phyloP scores from a whole-genome alignment of 2,113 vertebrate genomes.

The Urocynchramus pylzowi region DNA sequence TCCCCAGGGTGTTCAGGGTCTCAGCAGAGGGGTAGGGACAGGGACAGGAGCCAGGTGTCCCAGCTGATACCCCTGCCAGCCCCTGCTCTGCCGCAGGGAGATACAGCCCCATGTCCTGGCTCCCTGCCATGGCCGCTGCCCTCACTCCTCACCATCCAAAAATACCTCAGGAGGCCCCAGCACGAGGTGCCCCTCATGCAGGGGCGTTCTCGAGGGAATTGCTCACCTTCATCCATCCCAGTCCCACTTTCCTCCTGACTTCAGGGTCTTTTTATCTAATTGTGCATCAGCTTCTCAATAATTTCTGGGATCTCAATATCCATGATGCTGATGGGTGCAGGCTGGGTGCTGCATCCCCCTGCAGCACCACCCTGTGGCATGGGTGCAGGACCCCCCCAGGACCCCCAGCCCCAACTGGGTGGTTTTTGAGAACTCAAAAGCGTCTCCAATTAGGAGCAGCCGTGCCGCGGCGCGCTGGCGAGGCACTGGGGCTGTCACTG shows the following conservation, averaged over 20 bases:
- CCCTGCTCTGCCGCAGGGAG: neutral
- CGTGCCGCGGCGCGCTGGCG: slow-evolving; percentile 76
- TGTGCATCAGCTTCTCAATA: neutral
- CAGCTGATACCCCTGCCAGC: neutral
- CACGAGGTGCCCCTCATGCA: neutral
- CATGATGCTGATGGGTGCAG: accelerated
- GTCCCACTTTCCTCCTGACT: neutral
- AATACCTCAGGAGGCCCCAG: neutral
- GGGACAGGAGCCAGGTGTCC: neutral
- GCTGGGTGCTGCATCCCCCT: neutral
- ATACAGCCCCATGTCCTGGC: neutral
- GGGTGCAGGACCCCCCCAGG: neutral
- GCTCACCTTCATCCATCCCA: neutral
- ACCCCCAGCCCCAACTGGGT: slow-evolving; percentile 24
- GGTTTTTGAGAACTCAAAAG: slow-evolving; percentile 68
- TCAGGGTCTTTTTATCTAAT: neutral
- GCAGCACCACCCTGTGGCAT: neutral
- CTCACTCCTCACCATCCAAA: neutral
- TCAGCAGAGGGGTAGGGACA: neutral
- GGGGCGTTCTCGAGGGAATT: accelerated
- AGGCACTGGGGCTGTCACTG: slow-evolving; percentile 89
- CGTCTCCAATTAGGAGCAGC: slow-evolving; percentile 87
- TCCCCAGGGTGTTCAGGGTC: neutral
- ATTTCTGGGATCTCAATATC: neutral
- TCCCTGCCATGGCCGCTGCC: neutral